Percentiles rank a stretch among this genome's conserved stretches.
These are phyloP conservation scores for Toxotes chatareus DNA, from an alignment of 2,113 vertebrate genomes.

Conservation along the genomic window DNA sequence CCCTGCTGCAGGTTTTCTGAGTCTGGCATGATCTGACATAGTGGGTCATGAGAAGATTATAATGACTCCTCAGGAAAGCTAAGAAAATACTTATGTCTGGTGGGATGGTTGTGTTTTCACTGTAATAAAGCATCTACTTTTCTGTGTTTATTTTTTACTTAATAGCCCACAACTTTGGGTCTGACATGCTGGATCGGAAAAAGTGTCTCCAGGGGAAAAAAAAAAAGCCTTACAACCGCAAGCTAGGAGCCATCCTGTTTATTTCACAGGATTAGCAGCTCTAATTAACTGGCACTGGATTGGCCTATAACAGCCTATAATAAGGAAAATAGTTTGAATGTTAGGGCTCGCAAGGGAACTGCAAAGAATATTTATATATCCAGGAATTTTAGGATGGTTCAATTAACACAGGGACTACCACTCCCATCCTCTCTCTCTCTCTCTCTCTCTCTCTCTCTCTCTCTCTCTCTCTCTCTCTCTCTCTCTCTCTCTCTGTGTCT, in stretches of 20 bases:
- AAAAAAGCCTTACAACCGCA: neutral
- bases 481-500: neutral
- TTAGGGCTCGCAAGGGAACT: neutral
- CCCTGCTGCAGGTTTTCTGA: neutral
- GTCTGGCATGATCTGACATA: neutral
- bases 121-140: neutral
- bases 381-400: conserved; percentile 4
- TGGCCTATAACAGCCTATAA: neutral
- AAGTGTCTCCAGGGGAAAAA: neutral
- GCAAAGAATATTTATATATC: conserved; percentile 5
- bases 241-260: neutral
- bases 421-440: neutral
- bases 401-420: neutral
- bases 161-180: neutral
- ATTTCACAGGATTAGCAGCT: conserved; percentile 15
- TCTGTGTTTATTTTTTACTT: conserved; percentile 17
- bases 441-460: neutral
- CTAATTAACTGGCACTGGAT: neutral
- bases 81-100: neutral
- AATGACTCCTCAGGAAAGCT: neutral
- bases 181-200: neutral
- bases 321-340: conserved; percentile 6
- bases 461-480: neutral
- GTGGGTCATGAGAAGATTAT: neutral
- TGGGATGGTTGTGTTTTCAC: neutral